Percentiles rank a stretch among this genome's conserved stretches.
Conservation (phyloP, 2,797 vertebrate genomes). For the Todus mexicanus region DNA sequence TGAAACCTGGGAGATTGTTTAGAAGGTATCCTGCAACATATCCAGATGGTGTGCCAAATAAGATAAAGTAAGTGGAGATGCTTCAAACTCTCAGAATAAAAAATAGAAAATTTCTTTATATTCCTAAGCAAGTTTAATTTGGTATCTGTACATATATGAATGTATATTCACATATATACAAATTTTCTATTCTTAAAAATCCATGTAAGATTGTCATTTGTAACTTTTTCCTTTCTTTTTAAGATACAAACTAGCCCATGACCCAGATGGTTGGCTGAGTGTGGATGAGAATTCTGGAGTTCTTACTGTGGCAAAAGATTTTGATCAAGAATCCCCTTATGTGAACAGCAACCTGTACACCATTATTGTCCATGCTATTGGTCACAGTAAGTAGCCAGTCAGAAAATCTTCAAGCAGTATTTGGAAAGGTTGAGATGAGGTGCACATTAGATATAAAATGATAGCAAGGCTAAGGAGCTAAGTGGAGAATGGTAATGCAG, state of each 20-base stretch:
- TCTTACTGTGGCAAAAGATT: conserved; percentile 68
- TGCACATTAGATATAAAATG: not conserved
- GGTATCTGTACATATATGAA: not conserved
- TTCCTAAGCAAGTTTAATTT: not conserved
- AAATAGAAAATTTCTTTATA: too few species aligned
- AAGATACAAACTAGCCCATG: conserved; percentile 73
- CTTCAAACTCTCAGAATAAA: not conserved
- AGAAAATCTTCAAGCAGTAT: not conserved
- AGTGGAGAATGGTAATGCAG: not conserved
- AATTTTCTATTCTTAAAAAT: not conserved
- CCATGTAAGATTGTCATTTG: not conserved
- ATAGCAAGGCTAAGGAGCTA: not conserved
- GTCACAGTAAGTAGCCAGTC: conserved; percentile 73
- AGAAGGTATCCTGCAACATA: conserved; percentile 70
- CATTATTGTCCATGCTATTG: conserved; percentile 70
- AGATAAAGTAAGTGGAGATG: conserved; percentile 69
- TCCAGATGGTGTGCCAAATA: conserved; percentile 36
- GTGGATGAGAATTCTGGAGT: conserved; percentile 77
- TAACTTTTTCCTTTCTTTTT: not conserved
- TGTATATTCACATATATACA: not conserved
- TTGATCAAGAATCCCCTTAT: conserved; percentile 79
- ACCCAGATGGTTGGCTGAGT: conserved; percentile 76
- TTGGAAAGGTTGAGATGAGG: not conserved
- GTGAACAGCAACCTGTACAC: conserved; percentile 74
- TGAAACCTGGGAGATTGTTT: conserved; percentile 69